Conservation (phyloP, 2,888 invertebrate genomes). For the Schizotus pectinicornis region DNA sequence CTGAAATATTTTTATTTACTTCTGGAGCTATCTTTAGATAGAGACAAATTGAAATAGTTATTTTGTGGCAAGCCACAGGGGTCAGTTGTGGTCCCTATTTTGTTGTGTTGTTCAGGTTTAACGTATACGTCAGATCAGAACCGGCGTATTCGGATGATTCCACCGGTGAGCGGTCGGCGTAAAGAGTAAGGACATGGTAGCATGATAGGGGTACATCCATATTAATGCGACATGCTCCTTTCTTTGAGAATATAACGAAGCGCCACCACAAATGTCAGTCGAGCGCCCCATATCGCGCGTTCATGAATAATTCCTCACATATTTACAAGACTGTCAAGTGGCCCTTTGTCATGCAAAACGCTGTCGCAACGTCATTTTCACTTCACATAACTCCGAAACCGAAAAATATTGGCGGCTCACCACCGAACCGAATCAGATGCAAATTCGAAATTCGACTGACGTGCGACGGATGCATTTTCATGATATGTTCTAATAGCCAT, state of each 20-base stretch:
- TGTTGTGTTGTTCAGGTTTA: too few relatives aligned
- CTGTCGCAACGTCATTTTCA: conserved; percentile 61
- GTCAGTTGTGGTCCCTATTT: conserved; percentile 1
- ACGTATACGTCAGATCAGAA: too few relatives aligned
- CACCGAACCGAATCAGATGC: conserved; percentile 42
- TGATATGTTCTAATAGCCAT: conserved; percentile 43
- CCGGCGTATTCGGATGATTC: not conserved
- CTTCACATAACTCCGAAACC: conserved; percentile 55
- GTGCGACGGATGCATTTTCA: conserved; percentile 40
- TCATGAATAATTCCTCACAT: conserved; percentile 62
- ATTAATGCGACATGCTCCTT: conserved; percentile 54
- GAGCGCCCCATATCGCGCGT: conserved; percentile 56
- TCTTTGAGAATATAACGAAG: conserved; percentile 57
- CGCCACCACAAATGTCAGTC: conserved; percentile 57
- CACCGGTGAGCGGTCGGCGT: conserved; percentile 9
- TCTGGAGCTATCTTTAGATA: not conserved
- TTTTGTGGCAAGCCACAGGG: not conserved
- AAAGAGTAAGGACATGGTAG: conserved; percentile 21
- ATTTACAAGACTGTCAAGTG: conserved; percentile 61
- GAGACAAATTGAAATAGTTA: not conserved
- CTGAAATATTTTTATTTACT: too few relatives aligned
- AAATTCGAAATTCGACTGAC: conserved; percentile 39
- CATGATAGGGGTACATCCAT: conserved; percentile 43
- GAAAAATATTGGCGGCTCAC: conserved; percentile 48
- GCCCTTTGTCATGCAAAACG: conserved; percentile 61